Conservation (phyloP, 2,797 vertebrate species). For the Prunella strophiata region DNA sequence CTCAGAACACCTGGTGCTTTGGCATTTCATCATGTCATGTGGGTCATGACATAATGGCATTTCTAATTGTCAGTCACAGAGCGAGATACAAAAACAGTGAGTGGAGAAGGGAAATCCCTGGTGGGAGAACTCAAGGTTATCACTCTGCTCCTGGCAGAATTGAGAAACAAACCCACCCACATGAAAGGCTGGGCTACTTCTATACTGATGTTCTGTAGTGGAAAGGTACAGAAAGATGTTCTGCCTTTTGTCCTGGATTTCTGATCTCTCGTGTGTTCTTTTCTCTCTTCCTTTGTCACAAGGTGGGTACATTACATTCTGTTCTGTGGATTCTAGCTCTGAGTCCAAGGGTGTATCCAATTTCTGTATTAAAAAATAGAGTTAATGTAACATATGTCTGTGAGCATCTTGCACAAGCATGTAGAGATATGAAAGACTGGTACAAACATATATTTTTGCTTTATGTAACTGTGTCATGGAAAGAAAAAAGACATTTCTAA, state of each 20-base stretch:
- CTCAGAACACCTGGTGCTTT: constrained; percentile 33
- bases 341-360: not conserved
- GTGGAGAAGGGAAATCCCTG: constrained; percentile 8
- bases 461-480: not conserved
- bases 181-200: constrained; percentile 11
- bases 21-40: constrained; percentile 46
- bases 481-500: not conserved
- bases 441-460: not conserved
- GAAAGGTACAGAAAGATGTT: not conserved
- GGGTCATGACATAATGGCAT: constrained; percentile 51
- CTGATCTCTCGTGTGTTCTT: not conserved
- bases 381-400: not conserved
- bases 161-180: not conserved
- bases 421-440: not conserved
- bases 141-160: not conserved
- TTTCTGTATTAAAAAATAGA: not conserved
- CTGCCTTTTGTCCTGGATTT: constrained; percentile 38
- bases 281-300: not conserved
- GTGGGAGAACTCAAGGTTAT: constrained; percentile 32
- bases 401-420: not conserved
- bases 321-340: not conserved
- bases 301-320: not conserved
- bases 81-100: not conserved
- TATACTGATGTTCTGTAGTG: not conserved
- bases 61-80: constrained; percentile 64